A percentile compares a stretch with the other conserved stretches of the same genome.
phyloP scores from a whole-genome alignment of 2,888 invertebrate species.

The Synergus laeviventris region DNA sequence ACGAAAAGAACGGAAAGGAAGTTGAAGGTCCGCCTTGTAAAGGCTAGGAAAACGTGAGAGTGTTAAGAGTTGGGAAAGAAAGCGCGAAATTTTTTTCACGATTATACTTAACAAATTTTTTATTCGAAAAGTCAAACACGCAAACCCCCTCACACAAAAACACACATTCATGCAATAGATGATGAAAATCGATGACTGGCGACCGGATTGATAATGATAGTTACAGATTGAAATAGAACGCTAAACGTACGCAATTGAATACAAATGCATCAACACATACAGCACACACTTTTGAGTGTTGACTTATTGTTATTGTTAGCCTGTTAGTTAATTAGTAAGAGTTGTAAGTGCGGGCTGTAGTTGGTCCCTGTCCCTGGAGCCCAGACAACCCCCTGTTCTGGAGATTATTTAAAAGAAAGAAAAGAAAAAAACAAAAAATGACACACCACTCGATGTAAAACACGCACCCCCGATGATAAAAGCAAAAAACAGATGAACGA shows the following conservation, averaged over 20 bases:
- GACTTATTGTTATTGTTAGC: conserved; percentile 77
- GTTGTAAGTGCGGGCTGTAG: conserved; percentile 76
- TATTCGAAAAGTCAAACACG: conserved; percentile 41
- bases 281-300: conserved; percentile 73
- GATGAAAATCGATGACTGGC: conserved; percentile 56
- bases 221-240: conserved; percentile 70
- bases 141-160: conserved; percentile 27
- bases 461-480: conserved; percentile 34
- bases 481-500: not conserved
- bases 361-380: conserved; percentile 76
- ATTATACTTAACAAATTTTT: conserved; percentile 23
- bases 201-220: conserved; percentile 71
- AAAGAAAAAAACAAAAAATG: conserved; percentile 36
- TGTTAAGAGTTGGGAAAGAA: conserved; percentile 48
- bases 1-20: conserved; percentile 42
- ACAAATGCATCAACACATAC: conserved; percentile 69
- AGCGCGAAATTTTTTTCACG: conserved; percentile 52
- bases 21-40: conserved; percentile 38
- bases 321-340: conserved; percentile 77
- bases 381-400: conserved; percentile 75
- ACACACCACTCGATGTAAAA: conserved; percentile 36
- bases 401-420: conserved; percentile 69
- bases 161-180: conserved; percentile 44
- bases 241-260: conserved; percentile 65
- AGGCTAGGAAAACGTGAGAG: conserved; percentile 40